These are phyloP conservation scores for Brenthis daphne DNA, from an alignment of 2,888 invertebrate species.

Conservation along the genomic window DNA sequence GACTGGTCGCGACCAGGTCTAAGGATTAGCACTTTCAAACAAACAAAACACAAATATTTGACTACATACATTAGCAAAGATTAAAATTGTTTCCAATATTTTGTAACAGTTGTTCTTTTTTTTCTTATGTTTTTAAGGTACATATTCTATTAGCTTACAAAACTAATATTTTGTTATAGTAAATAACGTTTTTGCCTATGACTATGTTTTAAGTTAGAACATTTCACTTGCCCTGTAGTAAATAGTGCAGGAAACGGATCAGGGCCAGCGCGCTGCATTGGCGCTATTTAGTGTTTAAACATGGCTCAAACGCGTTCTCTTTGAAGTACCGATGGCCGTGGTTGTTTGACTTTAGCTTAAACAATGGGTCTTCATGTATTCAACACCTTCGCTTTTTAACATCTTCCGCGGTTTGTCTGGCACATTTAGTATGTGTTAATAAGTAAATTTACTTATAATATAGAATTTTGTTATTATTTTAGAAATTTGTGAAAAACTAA, in stretches of 20 bases:
- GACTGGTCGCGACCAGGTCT: too few relatives aligned
- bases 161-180: too few relatives aligned
- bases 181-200: background rate
- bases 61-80: too few relatives aligned
- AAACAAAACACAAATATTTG: too few relatives aligned
- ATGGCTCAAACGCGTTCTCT: conserved; percentile 33
- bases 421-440: conserved; percentile 26
- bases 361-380: conserved; percentile 68
- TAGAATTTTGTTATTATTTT: background rate
- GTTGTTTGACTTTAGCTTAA: conserved; percentile 66
- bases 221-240: conserved; percentile 29
- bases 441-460: background rate
- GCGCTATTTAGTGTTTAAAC: conserved; percentile 50
- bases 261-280: conserved; percentile 54
- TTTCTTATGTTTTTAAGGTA: too few relatives aligned
- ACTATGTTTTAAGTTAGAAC: conserved; percentile 1
- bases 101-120: too few relatives aligned
- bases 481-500: background rate
- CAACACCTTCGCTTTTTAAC: conserved; percentile 73
- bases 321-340: conserved; percentile 51
- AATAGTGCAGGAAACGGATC: conserved; percentile 43
- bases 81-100: too few relatives aligned
- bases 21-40: too few relatives aligned
- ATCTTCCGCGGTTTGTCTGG: conserved; percentile 61
- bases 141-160: too few relatives aligned